phyloP scores from a whole-genome alignment of 2,888 invertebrate genomes.

The Horisme vitalbata region DNA sequence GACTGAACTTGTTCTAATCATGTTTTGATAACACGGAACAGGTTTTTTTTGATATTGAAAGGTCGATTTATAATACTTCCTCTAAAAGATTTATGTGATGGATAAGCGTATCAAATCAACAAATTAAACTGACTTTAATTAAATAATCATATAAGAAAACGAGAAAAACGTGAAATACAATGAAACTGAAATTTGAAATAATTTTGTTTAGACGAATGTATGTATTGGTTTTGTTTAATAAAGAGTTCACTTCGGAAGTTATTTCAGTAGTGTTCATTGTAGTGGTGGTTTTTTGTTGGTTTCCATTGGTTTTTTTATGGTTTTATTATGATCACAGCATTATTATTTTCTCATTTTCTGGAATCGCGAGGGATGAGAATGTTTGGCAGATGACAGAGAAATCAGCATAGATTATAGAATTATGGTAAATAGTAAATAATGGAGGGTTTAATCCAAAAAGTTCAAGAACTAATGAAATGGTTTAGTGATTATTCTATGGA shows the following conservation, averaged over 20 bases:
- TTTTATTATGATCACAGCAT: background rate
- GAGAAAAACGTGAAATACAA: background rate
- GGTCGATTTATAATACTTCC: no score
- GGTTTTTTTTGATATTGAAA: slow-evolving; percentile 3
- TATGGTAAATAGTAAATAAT: no score
- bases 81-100: no score
- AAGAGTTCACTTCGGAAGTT: background rate
- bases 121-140: slow-evolving; percentile 6
- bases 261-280: background rate
- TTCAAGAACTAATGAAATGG: no score
- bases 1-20: background rate
- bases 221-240: background rate
- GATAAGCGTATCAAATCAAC: background rate
- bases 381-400: no score
- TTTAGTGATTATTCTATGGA: no score
- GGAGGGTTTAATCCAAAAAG: no score
- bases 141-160: slow-evolving; percentile 2
- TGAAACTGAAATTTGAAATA: background rate
- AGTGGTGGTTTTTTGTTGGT: background rate
- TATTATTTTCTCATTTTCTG: no score
- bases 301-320: background rate
- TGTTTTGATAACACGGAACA: slow-evolving; percentile 1
- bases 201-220: background rate
- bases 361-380: no score
- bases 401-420: no score